A percentile compares a stretch with the other conserved stretches of the same genome.
Conservation (phyloP, 2,797 vertebrate species). For the Myotis pilosus region DNA sequence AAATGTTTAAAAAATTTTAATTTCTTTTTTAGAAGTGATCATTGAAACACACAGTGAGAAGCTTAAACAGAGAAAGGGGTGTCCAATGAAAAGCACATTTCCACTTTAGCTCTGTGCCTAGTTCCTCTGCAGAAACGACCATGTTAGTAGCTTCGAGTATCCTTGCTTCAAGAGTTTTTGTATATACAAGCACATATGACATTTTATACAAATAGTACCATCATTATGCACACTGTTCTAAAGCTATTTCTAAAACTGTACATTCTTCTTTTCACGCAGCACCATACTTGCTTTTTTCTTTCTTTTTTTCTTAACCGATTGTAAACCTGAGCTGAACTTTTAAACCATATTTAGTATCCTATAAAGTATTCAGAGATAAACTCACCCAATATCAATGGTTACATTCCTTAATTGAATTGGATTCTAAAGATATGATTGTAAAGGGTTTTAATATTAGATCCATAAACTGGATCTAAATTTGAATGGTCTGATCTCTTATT, state of each 20-base stretch:
- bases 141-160: background rate
- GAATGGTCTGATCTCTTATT: background rate
- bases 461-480: background rate
- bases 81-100: background rate
- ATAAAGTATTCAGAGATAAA: background rate
- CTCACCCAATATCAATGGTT: background rate
- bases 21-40: background rate
- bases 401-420: background rate
- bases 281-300: background rate
- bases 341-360: background rate
- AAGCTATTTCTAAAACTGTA: background rate
- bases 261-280: background rate
- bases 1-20: background rate
- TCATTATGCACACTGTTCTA: background rate
- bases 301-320: background rate
- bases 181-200: background rate
- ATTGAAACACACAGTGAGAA: background rate
- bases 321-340: background rate
- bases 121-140: background rate
- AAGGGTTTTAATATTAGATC: background rate
- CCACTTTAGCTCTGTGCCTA: background rate
- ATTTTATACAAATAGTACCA: background rate
- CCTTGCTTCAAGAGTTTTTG: background rate
- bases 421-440: background rate
- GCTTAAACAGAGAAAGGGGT: background rate